These are phyloP conservation scores for Penaeus monodon DNA, from an alignment of 2,888 invertebrate genomes.

Conservation along the genomic window DNA sequence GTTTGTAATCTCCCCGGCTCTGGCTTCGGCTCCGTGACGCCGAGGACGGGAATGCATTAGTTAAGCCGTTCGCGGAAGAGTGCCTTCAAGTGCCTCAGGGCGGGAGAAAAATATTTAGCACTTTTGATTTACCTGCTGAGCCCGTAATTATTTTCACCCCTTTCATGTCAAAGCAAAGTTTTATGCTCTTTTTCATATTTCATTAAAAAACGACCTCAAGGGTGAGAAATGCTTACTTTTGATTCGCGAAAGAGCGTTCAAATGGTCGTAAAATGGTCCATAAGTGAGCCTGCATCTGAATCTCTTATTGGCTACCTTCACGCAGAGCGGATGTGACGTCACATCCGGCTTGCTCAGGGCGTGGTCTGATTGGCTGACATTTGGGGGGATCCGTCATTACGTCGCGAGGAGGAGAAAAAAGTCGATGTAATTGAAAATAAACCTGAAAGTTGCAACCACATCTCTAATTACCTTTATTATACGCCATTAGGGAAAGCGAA, in stretches of 20 bases:
- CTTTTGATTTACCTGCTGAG: slow-evolving; percentile 30
- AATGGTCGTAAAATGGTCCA: too few relatives aligned
- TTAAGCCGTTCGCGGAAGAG: too few relatives aligned
- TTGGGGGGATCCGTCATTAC: slow-evolving; percentile 14
- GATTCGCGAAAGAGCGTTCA: slow-evolving; percentile 13
- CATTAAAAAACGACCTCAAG: slow-evolving; percentile 19
- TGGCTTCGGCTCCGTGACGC: too few relatives aligned
- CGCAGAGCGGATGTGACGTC: slow-evolving; percentile 52
- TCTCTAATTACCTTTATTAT: too few relatives aligned
- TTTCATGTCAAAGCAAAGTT: slow-evolving; percentile 40
- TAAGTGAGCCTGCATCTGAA: slow-evolving; percentile 30
- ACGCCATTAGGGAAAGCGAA: too few relatives aligned
- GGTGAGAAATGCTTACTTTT: slow-evolving; percentile 32
- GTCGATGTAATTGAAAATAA: neutral
- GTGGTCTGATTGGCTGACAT: slow-evolving; percentile 47
- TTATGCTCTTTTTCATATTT: slow-evolving; percentile 17
- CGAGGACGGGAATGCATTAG: too few relatives aligned
- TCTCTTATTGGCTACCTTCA: slow-evolving; percentile 51
- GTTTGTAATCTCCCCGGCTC: too few relatives aligned
- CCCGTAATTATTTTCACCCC: slow-evolving; percentile 44
- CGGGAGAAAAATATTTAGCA: slow-evolving; percentile 31
- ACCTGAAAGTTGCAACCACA: too few relatives aligned
- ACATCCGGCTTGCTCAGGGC: slow-evolving; percentile 46
- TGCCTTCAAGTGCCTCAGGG: slow-evolving; percentile 22
- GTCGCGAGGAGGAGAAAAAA: neutral